Evolutionary conservation across 1,140 invertebrate genomes (phyloP), one percentile per base, ranked within the genome.

Genomic region (Drosophila bipectinata): DNA sequence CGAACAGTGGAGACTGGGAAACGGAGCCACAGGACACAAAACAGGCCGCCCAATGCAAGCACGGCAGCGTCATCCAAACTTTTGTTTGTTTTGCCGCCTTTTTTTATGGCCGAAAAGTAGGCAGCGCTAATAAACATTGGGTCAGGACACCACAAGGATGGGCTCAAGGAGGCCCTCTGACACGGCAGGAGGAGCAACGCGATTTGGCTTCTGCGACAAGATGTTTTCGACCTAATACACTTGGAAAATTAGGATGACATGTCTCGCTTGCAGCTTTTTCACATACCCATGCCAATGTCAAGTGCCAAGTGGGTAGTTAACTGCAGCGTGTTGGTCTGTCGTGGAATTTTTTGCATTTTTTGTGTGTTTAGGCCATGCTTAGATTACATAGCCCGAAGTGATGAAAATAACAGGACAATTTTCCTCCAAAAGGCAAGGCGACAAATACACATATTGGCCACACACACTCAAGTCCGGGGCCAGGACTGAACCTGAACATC

Each of bases 281-380:
- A 3, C 32, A 32, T 41, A 47, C 52, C 69, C 52, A 66, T 74
- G 72, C 72, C 74, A 71, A 71, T 74, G 72, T 74, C 72, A 74
- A 74, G 72, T 75, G 72, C 72, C 72, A 74, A 74, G 72, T 74
- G 72, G 74, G 60, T 64, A 74, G 72, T 75, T 75, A 74, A 75
- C 72, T 52, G 71, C 60, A 74, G 63, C 74, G 72, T 74, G 45
- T 45, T 52, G 37, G 26, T 18, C 34, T 41, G n/a, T 48, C 21
- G 5, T 12, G 4, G 30, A 30, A 21, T 37, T 8, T 28, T 28
- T 55, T 10, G 9, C n/a, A 53, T 53, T 39, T 28, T 58, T 41
- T 48, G 8, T 44, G 21, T 15, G 26, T 58, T 24, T 52, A 39
- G 49, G 30, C 63, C 72, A 74, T 57, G 72, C 74, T 74, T 74